Evolutionary conservation across 2,888 invertebrate genomes (phyloP), one percentile per base, ranked within the genome.

Genomic region (Drosophila gaucha): DNA sequence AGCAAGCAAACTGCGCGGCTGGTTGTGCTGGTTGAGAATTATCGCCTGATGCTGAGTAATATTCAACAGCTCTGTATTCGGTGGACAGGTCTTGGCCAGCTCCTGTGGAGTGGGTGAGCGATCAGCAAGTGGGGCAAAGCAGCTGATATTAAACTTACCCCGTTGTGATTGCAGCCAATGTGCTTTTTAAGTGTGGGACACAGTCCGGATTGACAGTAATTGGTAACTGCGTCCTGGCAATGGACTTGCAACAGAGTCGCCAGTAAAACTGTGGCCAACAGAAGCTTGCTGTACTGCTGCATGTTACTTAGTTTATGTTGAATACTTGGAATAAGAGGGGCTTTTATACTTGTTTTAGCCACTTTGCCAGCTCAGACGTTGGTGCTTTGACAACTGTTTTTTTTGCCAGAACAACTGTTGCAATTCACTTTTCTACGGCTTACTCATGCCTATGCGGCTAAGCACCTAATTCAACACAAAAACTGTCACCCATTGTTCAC

Each of bases 21-120:
- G 14, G 51, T 84, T 84, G 22, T 87, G 88, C 12, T 67, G 43
- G 14, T 47, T 36, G 6, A 84, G 33, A n/a, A 87, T 87, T 3
- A 65, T 30, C 1, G 35, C 12, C 24, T 71, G 75, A 22, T 64
- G 41, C 5, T 46, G 43, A 0, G 41, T 63, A 0, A 87, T 14
- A 31, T 86, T 78, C 24, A 83, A 5, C 24, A 83, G 16, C 8
- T 54, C 12, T 0, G 67, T 60, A 8, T 46, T 44, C 3, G 33
- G 1, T 1, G 78, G 43, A 22, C 80, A 80, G 0, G 5, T 10
- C 22, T 39, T 65, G 31, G 57, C 46, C 36, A 83, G 22, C 5
- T 43, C 30, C 68, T 75, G 47, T 43, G n/a, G 18, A 14, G 26
- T 44, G 12, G 18, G 16, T 26, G 10, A 14, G 6, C 6, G 41